These are phyloP conservation scores for Jaculus jaculus DNA, from an alignment of 2,113 vertebrate species.

Conservation along the genomic window DNA sequence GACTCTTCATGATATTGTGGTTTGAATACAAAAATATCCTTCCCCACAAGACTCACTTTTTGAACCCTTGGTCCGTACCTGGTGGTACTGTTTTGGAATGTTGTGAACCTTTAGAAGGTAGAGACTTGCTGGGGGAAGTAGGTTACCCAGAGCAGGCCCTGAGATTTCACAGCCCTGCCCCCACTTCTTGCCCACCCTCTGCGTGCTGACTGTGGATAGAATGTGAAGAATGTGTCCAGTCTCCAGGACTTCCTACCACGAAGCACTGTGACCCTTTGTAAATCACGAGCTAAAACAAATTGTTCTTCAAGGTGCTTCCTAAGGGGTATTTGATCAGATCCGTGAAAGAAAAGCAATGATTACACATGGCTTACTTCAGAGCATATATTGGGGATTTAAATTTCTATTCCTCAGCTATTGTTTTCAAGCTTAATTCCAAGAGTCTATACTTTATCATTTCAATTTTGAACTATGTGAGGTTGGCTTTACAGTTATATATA, in stretches of 20 bases:
- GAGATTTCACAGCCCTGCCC: no score
- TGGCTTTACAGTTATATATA: background rate
- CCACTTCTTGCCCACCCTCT: no score
- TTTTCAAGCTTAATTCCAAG: background rate
- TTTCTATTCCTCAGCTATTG: background rate
- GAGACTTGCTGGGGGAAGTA: background rate
- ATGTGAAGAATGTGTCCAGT: no score
- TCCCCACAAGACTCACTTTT: no score
- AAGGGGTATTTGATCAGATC: background rate
- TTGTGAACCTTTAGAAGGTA: background rate
- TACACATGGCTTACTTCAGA: background rate
- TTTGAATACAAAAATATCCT: no score
- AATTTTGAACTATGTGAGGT: background rate
- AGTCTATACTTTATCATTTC: background rate
- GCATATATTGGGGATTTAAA: accelerated
- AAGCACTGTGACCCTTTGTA: background rate
- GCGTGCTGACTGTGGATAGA: no score
- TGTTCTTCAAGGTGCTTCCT: no score
- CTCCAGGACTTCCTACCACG: no score
- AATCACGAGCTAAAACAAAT: background rate
- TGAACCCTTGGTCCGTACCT: no score
- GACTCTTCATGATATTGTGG: background rate
- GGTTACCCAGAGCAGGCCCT: background rate
- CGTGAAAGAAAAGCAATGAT: background rate
- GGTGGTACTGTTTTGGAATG: no score